These are phyloP conservation scores for Syngnathoides biaculeatus DNA, from an alignment of 2,113 vertebrate species.

Conservation along the genomic window DNA sequence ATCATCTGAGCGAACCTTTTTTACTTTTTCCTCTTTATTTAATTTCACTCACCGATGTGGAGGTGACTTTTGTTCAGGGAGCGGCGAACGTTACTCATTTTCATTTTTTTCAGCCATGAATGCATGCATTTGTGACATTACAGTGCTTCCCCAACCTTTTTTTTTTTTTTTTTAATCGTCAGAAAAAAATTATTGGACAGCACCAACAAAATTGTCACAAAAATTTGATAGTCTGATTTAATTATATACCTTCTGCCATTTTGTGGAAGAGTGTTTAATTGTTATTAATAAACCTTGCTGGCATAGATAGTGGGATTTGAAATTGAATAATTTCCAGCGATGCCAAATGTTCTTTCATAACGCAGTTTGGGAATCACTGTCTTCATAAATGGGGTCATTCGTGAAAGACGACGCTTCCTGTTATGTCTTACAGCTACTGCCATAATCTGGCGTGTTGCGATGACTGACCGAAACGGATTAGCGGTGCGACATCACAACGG, in stretches of 20 bases:
- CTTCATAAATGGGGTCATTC: conserved; percentile 37
- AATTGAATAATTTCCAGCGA: background rate
- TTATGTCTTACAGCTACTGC: conserved; percentile 10
- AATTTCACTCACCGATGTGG: conserved; percentile 22
- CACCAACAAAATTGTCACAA: background rate
- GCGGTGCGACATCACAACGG: background rate
- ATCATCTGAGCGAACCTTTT: conserved; percentile 82
- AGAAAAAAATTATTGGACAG: background rate
- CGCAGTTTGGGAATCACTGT: background rate
- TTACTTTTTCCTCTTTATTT: conserved; percentile 37
- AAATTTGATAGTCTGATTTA: background rate
- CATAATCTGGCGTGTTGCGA: conserved; percentile 1
- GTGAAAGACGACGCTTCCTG: conserved; percentile 7
- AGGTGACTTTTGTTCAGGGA: conserved; percentile 21
- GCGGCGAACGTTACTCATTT: conserved; percentile 14
- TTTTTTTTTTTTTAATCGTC: background rate
- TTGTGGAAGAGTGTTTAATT: background rate
- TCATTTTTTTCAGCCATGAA: conserved; percentile 40
- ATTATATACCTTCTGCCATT: background rate
- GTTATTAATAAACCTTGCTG: background rate
- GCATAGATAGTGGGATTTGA: background rate
- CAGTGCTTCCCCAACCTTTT: background rate
- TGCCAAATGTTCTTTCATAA: too few species aligned
- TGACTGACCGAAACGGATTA: background rate
- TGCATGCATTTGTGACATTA: conserved; percentile 51